Percentiles rank a stretch among this genome's conserved stretches.
Evolutionary conservation across 2,113 vertebrate genomes (phyloP).

Genomic region (Prionailurus bengalensis): DNA sequence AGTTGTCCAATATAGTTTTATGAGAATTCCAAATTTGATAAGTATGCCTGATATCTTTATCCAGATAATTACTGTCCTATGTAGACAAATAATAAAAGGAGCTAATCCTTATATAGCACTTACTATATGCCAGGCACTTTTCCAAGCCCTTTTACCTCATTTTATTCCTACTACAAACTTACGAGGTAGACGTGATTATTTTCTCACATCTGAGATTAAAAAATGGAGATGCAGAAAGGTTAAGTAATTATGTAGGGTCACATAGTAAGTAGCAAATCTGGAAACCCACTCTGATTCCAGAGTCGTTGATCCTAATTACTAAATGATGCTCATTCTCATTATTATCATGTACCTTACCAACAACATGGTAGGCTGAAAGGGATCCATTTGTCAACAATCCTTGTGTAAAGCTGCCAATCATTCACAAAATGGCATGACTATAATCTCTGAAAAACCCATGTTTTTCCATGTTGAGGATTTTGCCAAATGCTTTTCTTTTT

Average conservation of each 20-base stretch:
- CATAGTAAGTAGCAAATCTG: background rate
- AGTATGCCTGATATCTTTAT: constrained; percentile 13
- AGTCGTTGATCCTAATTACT: constrained; percentile 13
- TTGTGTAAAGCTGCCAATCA: constrained; percentile 30
- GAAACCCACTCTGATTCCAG: background rate
- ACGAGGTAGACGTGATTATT: constrained; percentile 1
- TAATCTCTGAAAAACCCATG: constrained; percentile 29
- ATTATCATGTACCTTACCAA: background rate
- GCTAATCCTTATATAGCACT: background rate
- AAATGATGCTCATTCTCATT: background rate
- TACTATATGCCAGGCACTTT: background rate
- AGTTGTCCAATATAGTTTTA: background rate
- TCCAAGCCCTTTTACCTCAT: constrained; percentile 23
- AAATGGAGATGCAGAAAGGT: background rate
- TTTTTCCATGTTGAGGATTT: background rate
- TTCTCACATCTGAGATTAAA: background rate
- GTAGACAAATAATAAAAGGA: constrained; percentile 52
- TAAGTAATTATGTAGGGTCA: background rate
- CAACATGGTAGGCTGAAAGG: background rate
- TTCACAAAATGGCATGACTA: constrained; percentile 36
- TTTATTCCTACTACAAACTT: constrained; percentile 46
- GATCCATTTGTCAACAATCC: background rate
- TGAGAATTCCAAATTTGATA: background rate
- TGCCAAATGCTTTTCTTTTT: background rate
- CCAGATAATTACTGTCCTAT: background rate